phyloP scores from a whole-genome alignment of 2,888 invertebrate genomes.

The Leucoptera coffeella region DNA sequence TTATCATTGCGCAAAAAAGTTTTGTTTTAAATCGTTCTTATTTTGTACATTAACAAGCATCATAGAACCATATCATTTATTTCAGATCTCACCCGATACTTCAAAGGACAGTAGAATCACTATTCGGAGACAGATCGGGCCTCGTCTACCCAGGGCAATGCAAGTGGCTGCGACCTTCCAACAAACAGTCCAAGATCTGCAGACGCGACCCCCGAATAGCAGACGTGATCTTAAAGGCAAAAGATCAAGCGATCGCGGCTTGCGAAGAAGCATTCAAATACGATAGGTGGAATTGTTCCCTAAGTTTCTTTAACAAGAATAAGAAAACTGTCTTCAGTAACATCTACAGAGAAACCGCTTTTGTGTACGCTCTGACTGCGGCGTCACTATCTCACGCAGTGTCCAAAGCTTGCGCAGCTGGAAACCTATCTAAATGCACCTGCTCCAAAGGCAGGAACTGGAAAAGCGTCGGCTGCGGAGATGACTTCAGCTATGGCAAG shows the following conservation, averaged over 20 bases:
- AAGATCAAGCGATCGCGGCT: slow-evolving; percentile 51
- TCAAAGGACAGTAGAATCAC: slow-evolving; percentile 28
- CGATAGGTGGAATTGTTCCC: slow-evolving; percentile 67
- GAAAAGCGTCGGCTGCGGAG: slow-evolving; percentile 59
- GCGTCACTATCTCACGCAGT: slow-evolving; percentile 68
- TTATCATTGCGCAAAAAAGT: no score
- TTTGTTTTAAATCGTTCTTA: no score
- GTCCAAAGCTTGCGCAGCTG: slow-evolving; percentile 65
- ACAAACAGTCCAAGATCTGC: slow-evolving; percentile 59
- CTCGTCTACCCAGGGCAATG: slow-evolving; percentile 43
- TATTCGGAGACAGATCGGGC: slow-evolving; percentile 27
- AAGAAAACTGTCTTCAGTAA: slow-evolving; percentile 46
- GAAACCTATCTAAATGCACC: slow-evolving; percentile 56
- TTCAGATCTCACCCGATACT: slow-evolving; percentile 32
- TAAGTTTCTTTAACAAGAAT: slow-evolving; percentile 48
- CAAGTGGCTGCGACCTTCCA: slow-evolving; percentile 50
- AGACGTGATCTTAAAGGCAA: slow-evolving; percentile 47
- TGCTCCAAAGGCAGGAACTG: slow-evolving; percentile 38
- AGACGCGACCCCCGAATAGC: slow-evolving; percentile 51
- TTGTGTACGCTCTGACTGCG: slow-evolving; percentile 63
- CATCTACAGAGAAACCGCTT: slow-evolving; percentile 65
- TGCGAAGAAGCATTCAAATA: slow-evolving; percentile 62
- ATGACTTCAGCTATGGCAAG: slow-evolving; percentile 66
- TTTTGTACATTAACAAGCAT: no score
- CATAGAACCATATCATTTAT: slow-evolving; percentile 6